A percentile compares a stretch with the other conserved stretches of the same genome.
Conservation (phyloP, 2,888 invertebrate species). For the Glyphotaelius pellucidus region DNA sequence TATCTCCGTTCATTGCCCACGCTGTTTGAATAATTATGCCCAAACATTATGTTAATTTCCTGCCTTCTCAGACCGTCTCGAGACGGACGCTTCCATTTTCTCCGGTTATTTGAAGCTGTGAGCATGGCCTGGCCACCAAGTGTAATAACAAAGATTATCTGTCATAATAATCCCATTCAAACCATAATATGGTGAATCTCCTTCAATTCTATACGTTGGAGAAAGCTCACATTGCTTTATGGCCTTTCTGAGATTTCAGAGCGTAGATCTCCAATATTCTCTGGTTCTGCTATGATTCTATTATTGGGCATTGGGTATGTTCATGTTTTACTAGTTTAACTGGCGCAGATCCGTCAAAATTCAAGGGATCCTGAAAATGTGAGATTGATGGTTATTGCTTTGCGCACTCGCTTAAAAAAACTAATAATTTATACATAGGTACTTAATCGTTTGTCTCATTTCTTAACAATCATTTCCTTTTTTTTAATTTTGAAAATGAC, state of each 20-base stretch:
- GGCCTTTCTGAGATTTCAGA: background rate
- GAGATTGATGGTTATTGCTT: no score
- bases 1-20: background rate
- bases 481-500: no score
- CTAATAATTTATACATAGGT: no score
- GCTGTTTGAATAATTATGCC: background rate
- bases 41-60: slow-evolving; percentile 1
- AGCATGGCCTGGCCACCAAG: background rate
- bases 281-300: background rate
- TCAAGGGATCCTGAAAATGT: no score
- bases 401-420: no score
- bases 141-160: slow-evolving; percentile 15
- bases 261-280: background rate
- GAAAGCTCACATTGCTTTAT: background rate
- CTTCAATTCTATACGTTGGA: background rate
- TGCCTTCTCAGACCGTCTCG: background rate
- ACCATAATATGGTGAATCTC: background rate
- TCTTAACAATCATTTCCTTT: no score
- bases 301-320: background rate
- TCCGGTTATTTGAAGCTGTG: slow-evolving; percentile 11
- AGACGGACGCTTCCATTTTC: slow-evolving; percentile 4
- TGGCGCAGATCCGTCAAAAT: no score
- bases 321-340: background rate
- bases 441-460: no score
- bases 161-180: background rate